phyloP scores from a whole-genome alignment of 2,113 vertebrate genomes.

The Thamnaconus septentrionalis region DNA sequence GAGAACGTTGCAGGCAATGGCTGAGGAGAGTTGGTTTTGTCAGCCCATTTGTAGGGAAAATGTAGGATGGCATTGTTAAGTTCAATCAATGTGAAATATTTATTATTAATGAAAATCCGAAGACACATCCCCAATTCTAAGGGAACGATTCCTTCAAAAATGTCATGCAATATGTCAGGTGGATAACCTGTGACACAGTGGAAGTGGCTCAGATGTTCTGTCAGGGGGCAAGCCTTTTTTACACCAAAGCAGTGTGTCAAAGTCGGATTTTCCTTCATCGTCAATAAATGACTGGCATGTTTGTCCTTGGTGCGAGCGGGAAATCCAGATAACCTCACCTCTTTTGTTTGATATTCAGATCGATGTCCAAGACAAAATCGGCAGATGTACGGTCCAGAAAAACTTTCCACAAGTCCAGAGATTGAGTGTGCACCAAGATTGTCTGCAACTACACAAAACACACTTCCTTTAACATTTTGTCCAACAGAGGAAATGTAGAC shows the following conservation, averaged over 20 bases:
- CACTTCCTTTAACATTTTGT: background rate
- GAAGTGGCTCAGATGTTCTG: constrained; percentile 9
- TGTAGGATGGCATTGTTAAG: background rate
- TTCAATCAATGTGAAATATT: constrained; percentile 10
- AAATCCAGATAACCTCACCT: constrained; percentile 1
- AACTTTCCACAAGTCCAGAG: background rate
- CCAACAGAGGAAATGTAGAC: background rate
- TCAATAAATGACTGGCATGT: background rate
- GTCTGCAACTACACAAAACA: constrained; percentile 6
- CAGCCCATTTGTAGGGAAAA: constrained; percentile 7
- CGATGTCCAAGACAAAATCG: background rate
- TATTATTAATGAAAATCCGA: constrained; percentile 6
- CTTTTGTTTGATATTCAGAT: background rate
- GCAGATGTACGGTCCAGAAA: background rate
- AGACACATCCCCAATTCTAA: constrained; percentile 1
- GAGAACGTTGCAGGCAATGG: too few species aligned
- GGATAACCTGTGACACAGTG: constrained; percentile 7
- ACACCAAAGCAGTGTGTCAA: constrained; percentile 2
- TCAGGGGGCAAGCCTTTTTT: background rate
- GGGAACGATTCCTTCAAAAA: constrained; percentile 10
- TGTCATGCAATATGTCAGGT: constrained; percentile 4
- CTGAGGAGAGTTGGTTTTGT: constrained; percentile 10
- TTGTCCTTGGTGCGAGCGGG: background rate
- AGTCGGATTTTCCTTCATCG: constrained; percentile 10
- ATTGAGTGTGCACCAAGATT: constrained; percentile 6